Base-by-base conservation (phyloP, 2,888 invertebrate species). In the Idaea straminata region DNA sequence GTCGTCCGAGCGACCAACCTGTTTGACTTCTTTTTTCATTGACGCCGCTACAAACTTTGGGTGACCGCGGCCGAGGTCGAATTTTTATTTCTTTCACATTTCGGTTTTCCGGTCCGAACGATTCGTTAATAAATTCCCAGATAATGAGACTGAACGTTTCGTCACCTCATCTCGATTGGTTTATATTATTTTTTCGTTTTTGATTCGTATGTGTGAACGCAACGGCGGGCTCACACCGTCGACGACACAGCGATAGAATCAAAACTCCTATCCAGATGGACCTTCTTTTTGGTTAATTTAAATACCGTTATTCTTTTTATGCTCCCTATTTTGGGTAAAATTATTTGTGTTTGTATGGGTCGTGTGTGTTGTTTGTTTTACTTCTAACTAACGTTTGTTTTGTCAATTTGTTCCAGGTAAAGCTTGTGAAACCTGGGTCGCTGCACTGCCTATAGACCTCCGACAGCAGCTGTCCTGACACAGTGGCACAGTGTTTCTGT, bases 101-200 rank as follows among this genome's bases (percentile, higher is more conserved):
- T 92, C 76, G 91, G 92, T 92, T 92, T 92, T 91, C 92, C 92
- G 92, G 92, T 92, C 91, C 85, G 84, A 77, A 74, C 91, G 91
- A 91, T 91, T 92, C 92, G 92, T 92, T 92, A 92, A 92, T 92
- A 92, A 92, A 92, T 92, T 92, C 92, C 88, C 91, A 91, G 92
- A 92, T 92, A 92, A 92, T 92, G 92, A 92, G 91, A 91, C 91
- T 91, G 92, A 92, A 91, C 92, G 92, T 92, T 92, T 92, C 92
- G 91, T 92, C 92, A 92, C 92, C 92, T 92, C 92, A 84, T 87
- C 91, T 90, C 90, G 91, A 92, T 92, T 91, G 91, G 88, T 89
- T 88, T 87, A 82, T 83, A 82, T 84, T 88, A 88, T 86, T 69
- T 86, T 86, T 83, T 77, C 82, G 83, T 89, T 90, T 91, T 88